These are phyloP conservation scores for Pelodytes ibericus DNA, from an alignment of 2,797 vertebrate genomes.

Conservation along the genomic window DNA sequence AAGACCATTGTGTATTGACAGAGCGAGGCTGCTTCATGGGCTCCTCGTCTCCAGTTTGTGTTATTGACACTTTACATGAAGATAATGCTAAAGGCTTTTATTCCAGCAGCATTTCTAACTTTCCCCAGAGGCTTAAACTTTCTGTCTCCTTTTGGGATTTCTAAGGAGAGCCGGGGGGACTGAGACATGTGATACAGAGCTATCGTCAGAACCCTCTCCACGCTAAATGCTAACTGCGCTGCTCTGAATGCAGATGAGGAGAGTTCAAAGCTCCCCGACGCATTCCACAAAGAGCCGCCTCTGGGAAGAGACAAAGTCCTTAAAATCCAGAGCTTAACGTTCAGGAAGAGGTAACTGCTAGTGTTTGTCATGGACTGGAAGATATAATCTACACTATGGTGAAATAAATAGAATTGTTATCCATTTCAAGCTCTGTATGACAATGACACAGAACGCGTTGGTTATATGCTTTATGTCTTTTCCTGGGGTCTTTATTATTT, in stretches of 20 bases:
- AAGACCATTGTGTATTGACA: background rate
- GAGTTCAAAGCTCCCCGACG: conserved; percentile 21
- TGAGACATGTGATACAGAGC: background rate
- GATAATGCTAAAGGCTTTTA: conserved; percentile 18
- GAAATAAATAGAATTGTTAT: too few species aligned
- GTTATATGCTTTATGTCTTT: too few species aligned
- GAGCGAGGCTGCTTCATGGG: background rate
- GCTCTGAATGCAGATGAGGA: conserved; percentile 28
- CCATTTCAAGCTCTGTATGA: too few species aligned
- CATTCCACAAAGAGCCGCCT: conserved; percentile 9
- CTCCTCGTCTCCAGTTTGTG: background rate
- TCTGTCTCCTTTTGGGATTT: conserved; percentile 11
- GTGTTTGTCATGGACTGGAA: background rate
- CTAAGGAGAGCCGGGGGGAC: background rate
- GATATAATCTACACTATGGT: conserved; percentile 10
- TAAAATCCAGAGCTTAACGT: conserved; percentile 14
- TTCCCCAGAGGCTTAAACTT: conserved; percentile 7
- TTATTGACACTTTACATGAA: conserved; percentile 5
- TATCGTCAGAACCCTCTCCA: background rate
- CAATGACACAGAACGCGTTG: too few species aligned
- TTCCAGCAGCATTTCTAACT: background rate
- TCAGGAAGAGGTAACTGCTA: conserved; percentile 21
- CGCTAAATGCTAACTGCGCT: conserved; percentile 13
- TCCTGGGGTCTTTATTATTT: too few species aligned
- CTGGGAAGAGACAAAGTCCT: conserved; percentile 11